Base-by-base conservation (phyloP, 2,888 invertebrate genomes). In the Colletes collaris region DNA sequence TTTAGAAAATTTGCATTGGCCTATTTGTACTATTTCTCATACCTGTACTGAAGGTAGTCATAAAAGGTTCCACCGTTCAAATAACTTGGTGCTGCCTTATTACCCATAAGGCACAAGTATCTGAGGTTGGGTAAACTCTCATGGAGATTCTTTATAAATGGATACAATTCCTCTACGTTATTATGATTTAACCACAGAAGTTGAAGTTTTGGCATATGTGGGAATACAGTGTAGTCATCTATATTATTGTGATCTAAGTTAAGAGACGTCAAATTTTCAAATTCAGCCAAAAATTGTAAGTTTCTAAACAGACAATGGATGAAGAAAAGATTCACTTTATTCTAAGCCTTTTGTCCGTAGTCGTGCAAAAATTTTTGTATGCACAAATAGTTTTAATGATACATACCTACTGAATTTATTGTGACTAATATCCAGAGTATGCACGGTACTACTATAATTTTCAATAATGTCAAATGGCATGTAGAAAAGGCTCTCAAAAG, bases 71-170 rank as follows among this genome's bases (percentile, higher is more conserved):
- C 96, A n/a, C 96, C 96, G 85, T 96, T 96, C 72, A 96, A 94
- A 88, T 96, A 96, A 83, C 96, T 96, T 0, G 97, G 97, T 0
- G 96, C 96, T 0, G 97, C 97, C 0, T 95, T 95, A 93, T 98
- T 98, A 27, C 97, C 97, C 97, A 98, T 97, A 75, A 97, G 94
- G 16, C 97, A 97, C 0, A 98, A 93, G 90, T 96, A 96, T 88
- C 95, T 95, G 40, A 98, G 93, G 87, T 95, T 95, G 0, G 97
- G 97, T 85, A 96, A 96, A 1, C 96, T 95, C 59, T 95, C 94
- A 84, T 95, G 94, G 78, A 97, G 93, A 88, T 95, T 95, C 81
- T 95, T 95, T 68, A 96, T 94, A 95, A 96, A 97, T 13, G 96
- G 96, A 92, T 95, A 95, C 4, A 98, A 91, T 70, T 94, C 94